phyloP scores from a whole-genome alignment of 2,113 vertebrate species.

The Pycnonotus jocosus region DNA sequence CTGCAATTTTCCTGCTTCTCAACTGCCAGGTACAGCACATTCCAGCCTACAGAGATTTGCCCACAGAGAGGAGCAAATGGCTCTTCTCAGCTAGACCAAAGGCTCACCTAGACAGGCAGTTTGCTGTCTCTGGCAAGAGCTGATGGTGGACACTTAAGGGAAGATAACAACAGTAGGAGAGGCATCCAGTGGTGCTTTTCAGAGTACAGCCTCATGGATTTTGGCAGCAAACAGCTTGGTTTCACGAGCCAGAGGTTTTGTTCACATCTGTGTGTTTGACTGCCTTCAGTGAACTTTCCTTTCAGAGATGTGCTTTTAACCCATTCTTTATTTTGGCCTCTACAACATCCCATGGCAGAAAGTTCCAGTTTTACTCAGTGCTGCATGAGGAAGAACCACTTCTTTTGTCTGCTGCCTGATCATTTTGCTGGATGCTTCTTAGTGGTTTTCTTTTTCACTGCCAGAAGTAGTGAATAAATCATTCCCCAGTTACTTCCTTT shows the following conservation, averaged over 20 bases:
- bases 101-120: neutral
- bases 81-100: neutral
- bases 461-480: constrained; percentile 30
- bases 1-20: neutral
- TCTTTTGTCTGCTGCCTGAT: neutral
- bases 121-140: neutral
- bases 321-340: neutral
- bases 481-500: neutral
- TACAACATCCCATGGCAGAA: neutral
- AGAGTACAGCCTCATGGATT: neutral
- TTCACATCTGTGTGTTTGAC: neutral
- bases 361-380: neutral
- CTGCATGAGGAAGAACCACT: neutral
- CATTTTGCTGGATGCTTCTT: neutral
- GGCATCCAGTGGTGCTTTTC: neutral
- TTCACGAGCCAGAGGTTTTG: neutral
- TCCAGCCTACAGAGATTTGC: neutral
- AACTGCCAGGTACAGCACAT: neutral
- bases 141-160: neutral
- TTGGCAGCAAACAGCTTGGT: neutral
- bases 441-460: neutral
- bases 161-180: neutral
- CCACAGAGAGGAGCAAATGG: neutral
- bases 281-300: neutral
- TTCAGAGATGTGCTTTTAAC: neutral